These are phyloP conservation scores for Hypselothyrea guttata DNA, from an alignment of 2,888 invertebrate species.

Conservation along the genomic window DNA sequence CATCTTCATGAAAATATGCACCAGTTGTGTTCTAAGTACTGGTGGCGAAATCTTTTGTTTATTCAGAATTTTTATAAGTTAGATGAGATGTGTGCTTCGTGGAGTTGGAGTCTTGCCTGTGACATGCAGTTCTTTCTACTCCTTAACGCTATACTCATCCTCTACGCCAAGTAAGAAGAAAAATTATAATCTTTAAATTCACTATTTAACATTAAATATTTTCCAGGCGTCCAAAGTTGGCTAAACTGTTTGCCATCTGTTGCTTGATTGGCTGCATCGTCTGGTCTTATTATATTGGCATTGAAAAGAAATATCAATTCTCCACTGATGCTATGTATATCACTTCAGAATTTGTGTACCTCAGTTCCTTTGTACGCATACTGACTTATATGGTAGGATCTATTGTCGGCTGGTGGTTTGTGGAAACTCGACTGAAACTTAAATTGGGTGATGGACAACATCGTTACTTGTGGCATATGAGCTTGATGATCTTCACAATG, in stretches of 20 bases:
- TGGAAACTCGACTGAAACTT: conserved; percentile 74
- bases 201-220: neutral
- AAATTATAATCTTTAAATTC: too few species aligned
- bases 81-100: conserved; percentile 81
- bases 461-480: conserved; percentile 78
- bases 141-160: conserved; percentile 78
- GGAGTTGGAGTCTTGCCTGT: conserved; percentile 83
- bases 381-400: conserved; percentile 83
- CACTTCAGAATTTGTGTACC: conserved; percentile 82
- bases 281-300: conserved; percentile 78
- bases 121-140: conserved; percentile 82
- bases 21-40: conserved; percentile 79
- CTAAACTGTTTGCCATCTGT: conserved; percentile 47
- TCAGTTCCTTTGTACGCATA: conserved; percentile 83
- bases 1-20: conserved; percentile 81
- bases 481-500: conserved; percentile 71
- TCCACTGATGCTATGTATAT: conserved; percentile 80
- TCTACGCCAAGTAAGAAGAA: conserved; percentile 79
- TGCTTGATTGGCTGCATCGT: conserved; percentile 63
- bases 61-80: conserved; percentile 81
- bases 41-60: conserved; percentile 82
- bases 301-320: conserved; percentile 73
- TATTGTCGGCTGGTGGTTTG: conserved; percentile 82
- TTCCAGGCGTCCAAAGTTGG: conserved; percentile 70
- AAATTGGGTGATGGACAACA: conserved; percentile 60